These are phyloP conservation scores for Brachionus calyciflorus DNA, from an alignment of 1,140 invertebrate species.

Conservation along the genomic window DNA sequence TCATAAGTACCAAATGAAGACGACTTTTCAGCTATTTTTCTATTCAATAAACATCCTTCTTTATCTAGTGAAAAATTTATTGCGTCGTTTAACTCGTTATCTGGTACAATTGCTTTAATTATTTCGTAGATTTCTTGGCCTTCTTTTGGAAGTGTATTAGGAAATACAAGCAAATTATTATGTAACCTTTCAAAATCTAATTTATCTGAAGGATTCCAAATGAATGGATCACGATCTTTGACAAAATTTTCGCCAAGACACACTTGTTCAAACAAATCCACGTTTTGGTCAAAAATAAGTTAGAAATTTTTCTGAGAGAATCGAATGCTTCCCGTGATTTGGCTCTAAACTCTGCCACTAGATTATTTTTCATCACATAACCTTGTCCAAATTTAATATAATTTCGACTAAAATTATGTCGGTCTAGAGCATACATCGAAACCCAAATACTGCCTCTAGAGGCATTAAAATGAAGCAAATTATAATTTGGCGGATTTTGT, in stretches of 20 bases:
- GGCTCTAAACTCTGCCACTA: too few relatives aligned
- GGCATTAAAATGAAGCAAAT: too few relatives aligned
- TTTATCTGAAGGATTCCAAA: background rate
- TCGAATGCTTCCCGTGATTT: too few relatives aligned
- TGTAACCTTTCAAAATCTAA: background rate
- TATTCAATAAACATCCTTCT: background rate
- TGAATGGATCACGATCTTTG: background rate
- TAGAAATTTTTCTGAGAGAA: too few relatives aligned
- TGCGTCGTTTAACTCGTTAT: background rate
- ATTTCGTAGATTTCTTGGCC: background rate
- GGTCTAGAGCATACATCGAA: too few relatives aligned
- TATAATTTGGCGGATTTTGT: too few relatives aligned
- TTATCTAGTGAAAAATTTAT: conserved; percentile 32
- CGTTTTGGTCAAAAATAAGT: too few relatives aligned
- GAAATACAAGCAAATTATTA: background rate
- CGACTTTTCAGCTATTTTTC: background rate
- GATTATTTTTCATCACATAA: too few relatives aligned
- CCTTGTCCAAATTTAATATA: too few relatives aligned
- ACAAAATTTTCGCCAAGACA: background rate
- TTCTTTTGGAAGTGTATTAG: background rate
- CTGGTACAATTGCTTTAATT: background rate
- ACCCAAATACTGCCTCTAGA: too few relatives aligned
- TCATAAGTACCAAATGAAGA: background rate
- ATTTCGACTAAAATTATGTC: too few relatives aligned
- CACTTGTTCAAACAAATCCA: background rate